Base-by-base conservation (phyloP, 2,113 vertebrate genomes). In the Platysternon megacephalum region DNA sequence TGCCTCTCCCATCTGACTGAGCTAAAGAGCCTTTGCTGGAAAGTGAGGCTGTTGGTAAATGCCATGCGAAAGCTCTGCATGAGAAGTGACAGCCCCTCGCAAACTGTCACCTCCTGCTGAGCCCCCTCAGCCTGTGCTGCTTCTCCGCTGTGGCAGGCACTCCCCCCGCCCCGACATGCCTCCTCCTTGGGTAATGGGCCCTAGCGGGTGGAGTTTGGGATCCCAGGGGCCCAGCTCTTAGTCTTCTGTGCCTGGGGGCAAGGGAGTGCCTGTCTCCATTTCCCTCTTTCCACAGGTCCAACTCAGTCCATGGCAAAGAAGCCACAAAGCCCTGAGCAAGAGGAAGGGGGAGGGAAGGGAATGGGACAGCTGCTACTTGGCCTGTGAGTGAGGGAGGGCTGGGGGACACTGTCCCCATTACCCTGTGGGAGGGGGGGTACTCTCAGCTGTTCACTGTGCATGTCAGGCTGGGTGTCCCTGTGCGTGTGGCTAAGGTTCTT, bases 271-370 rank as follows among this genome's bases (percentile, higher is more conserved):
- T 85, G 82, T 17, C 46, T n/a, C 42, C 42, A 2, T 78, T 14
- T 28, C 1, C 0, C 13, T 46, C 53, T 42, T 29, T 68, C 12
- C 58, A 89, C 86, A 48, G 80, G 80, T n/a, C 79, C 49, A n/a
- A 0, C 24, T 10, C 1, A 2, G 10, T 19, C 52, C 52, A 8
- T 1, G 52, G 39, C 16, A 84, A 80, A 22, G 76, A 72, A 8
- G 3, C 8, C 53, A 35, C 35, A 0, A 0, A 1, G 17, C 46
- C 14, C n/a, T 26, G 5, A 1, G 2, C 58, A 29, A 46, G 26
- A 49, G 49, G 76, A 46, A 32, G 82, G 0, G 32, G 17, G 65
- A 72, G 65, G 35, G 61, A 68, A 68, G 35, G 35, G 61, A 35
- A 29, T 14, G 29, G n/a, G n/a, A 72, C n/a, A 39, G 65, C 35